phyloP scores from a whole-genome alignment of 2,888 invertebrate genomes.

The Conomelus anceps region DNA sequence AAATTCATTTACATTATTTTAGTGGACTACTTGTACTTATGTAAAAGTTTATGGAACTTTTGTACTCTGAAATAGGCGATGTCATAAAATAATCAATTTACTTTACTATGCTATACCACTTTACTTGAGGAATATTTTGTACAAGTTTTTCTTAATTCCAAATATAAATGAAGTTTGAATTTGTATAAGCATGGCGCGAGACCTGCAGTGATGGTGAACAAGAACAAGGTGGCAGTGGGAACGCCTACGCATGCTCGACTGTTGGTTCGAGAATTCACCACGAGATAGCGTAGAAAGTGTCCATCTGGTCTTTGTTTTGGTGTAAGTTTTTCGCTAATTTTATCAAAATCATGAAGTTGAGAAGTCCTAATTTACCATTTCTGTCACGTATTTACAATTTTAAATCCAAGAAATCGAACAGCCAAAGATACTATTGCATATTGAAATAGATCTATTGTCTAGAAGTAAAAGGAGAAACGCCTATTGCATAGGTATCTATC shows the following conservation, averaged over 20 bases:
- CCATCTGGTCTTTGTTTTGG: neutral
- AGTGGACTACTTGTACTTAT: no score
- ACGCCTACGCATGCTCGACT: neutral
- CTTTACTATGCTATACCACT: no score
- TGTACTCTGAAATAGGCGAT: no score
- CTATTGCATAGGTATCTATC: neutral
- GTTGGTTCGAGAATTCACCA: neutral
- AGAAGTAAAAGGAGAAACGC: neutral
- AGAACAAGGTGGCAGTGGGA: neutral
- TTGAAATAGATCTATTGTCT: neutral
- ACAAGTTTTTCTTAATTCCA: no score
- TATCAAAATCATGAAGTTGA: neutral
- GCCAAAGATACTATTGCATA: neutral
- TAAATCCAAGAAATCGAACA: neutral
- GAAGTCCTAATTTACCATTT: neutral
- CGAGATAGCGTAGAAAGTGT: neutral
- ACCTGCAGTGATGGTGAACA: neutral
- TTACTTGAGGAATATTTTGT: no score
- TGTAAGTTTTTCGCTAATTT: neutral
- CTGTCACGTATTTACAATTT: neutral
- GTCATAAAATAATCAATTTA: no score
- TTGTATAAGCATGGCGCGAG: neutral
- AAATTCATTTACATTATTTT: no score
- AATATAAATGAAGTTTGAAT: no score
- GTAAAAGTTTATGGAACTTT: no score